phyloP scores from a whole-genome alignment of 2,888 invertebrate genomes.

The Eubasilissa splendida region DNA sequence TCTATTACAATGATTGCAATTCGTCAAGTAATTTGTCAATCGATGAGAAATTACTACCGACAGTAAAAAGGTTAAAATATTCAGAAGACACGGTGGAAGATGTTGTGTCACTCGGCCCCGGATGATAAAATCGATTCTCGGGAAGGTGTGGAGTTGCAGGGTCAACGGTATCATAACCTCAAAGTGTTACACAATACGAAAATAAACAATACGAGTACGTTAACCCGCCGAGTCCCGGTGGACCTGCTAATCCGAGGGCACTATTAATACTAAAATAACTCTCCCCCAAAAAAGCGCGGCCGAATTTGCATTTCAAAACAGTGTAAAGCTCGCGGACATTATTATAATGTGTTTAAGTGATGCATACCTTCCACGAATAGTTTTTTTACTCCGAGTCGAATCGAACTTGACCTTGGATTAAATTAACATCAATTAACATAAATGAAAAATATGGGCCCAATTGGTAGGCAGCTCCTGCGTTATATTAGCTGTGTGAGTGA shows the following conservation, averaged over 20 bases:
- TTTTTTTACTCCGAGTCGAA: slow-evolving; percentile 53
- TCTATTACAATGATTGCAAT: too few species aligned
- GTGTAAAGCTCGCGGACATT: slow-evolving; percentile 56
- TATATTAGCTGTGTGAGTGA: slow-evolving; percentile 15
- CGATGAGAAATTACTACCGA: too few species aligned
- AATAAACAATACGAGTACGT: slow-evolving; percentile 47
- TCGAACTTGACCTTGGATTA: slow-evolving; percentile 59
- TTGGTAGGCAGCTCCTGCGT: slow-evolving; percentile 49
- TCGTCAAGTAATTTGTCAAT: too few species aligned
- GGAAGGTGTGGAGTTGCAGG: slow-evolving; percentile 20
- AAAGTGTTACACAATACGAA: slow-evolving; percentile 41
- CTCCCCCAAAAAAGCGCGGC: slow-evolving; percentile 47
- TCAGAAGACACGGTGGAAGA: background rate
- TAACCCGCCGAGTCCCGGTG: slow-evolving; percentile 48
- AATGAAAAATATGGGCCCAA: slow-evolving; percentile 58
- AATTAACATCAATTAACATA: slow-evolving; percentile 59
- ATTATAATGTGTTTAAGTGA: slow-evolving; percentile 54
- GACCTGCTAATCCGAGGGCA: slow-evolving; percentile 52
- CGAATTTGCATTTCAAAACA: slow-evolving; percentile 58
- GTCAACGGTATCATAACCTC: slow-evolving; percentile 43
- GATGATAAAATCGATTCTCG: background rate
- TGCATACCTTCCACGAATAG: slow-evolving; percentile 55
- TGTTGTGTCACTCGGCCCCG: slow-evolving; percentile 3
- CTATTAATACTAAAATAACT: slow-evolving; percentile 49
- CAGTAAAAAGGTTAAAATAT: background rate